Evolutionary conservation across 2,113 vertebrate genomes (phyloP), one percentile per base, ranked within the genome.

Genomic region (Podarcis muralis): DNA sequence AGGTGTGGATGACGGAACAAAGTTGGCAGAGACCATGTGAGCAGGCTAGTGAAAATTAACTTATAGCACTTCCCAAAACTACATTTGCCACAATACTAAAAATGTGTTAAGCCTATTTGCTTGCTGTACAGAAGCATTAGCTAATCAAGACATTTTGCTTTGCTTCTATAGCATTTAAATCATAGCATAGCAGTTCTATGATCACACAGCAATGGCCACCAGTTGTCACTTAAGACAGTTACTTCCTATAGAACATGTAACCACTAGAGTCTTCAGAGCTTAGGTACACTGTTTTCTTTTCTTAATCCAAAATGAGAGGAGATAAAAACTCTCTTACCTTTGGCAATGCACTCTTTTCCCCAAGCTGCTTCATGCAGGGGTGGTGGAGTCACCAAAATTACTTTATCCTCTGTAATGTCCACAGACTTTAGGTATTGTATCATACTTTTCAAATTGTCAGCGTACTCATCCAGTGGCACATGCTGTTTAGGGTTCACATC

Each of bases 401-500:
- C 89, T 80, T 91, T 97, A 88, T 97, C 95, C 4, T 95, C 91
- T 0, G 98, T 74, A 15, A 99, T 77, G 2, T 92, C 97, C 2
- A 96, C 94, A 1, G 98, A 97, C 53, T 92, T 91, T 89, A 99
- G 96, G 53, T 98, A 96, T 40, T 78, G 92, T 76, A 97, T 94
- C 88, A 99, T 98, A 90, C 96, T 95, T 92, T 94, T 97, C 7
- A 99, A 86, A 94, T 99, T 99, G 0, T 95, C 96, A 0, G 90
- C 86, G 1, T 98, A 99, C 84, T 99, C 98, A 2, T 98, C 96
- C 94, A 99, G 77, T 18, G 98, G 98, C 11, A 99, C 80, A 0
- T 99, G 98, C 77, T 99, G 99, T 92, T 97, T 97, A 0, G 98
- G 97, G 92, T 98, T 99, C 95, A 98, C 96, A 9, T 98, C 99